A percentile compares a stretch with the other conserved stretches of the same genome.
These are phyloP conservation scores for Thinocorus orbignyianus DNA, from an alignment of 2,113 vertebrate genomes.

Conservation along the genomic window DNA sequence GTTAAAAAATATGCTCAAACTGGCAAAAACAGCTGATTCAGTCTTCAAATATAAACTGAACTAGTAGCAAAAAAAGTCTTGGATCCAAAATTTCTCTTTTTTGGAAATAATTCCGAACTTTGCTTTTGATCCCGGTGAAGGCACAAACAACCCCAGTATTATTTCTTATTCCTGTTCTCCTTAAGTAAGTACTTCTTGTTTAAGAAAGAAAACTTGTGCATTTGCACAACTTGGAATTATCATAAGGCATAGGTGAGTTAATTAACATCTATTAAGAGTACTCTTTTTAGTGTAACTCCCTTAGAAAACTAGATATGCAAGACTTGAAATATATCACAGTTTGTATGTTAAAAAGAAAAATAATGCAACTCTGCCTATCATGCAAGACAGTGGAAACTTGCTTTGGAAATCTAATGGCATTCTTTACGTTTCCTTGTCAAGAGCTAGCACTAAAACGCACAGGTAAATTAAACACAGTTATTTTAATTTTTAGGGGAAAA, in stretches of 20 bases:
- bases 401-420: background rate
- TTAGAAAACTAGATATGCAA: background rate
- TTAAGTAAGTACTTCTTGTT: background rate
- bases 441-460: slow-evolving; percentile 5
- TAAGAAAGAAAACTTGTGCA: background rate
- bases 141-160: background rate
- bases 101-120: background rate
- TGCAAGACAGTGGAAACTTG: background rate
- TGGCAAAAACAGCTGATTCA: background rate
- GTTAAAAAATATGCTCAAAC: background rate
- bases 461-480: slow-evolving; percentile 4
- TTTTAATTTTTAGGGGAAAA: background rate
- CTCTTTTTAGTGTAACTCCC: background rate
- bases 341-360: background rate
- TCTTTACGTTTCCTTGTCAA: background rate
- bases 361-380: background rate
- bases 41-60: background rate
- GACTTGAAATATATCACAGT: background rate
- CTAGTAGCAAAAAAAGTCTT: background rate
- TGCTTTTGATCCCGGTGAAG: background rate
- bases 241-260: background rate
- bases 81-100: background rate
- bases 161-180: background rate
- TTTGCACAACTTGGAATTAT: background rate
- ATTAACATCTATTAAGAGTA: background rate